phyloP scores from a whole-genome alignment of 2,113 vertebrate genomes.

The Oceanites oceanicus region DNA sequence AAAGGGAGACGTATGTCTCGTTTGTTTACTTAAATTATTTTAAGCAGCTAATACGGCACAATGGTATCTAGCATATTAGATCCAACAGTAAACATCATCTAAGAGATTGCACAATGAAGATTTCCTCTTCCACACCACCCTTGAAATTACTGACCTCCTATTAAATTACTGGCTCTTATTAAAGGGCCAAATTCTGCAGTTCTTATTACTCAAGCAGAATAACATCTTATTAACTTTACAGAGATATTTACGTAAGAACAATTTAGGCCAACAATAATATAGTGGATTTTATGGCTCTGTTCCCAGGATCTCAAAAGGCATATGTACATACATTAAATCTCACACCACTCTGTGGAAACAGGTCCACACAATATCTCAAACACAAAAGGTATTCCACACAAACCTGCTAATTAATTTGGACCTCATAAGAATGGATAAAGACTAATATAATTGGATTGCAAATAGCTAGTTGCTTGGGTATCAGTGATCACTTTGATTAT shows the following conservation, averaged over 20 bases:
- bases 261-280: neutral
- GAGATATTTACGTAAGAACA: neutral
- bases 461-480: neutral
- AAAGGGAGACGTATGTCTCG: neutral
- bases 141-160: neutral
- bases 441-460: neutral
- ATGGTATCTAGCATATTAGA: neutral
- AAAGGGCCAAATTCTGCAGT: conserved; percentile 8
- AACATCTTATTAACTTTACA: conserved; percentile 25
- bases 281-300: neutral
- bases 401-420: neutral
- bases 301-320: neutral
- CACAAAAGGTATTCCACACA: neutral
- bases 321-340: neutral
- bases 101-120: neutral
- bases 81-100: neutral
- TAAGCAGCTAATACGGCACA: neutral
- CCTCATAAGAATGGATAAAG: neutral
- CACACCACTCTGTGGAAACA: neutral
- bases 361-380: neutral
- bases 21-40: conserved; percentile 4
- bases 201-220: conserved; percentile 21
- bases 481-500: neutral
- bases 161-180: conserved; percentile 12
- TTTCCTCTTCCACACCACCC: conserved; percentile 13